Conservation (phyloP, 2,888 invertebrate species). For the Acanthosepion pharaonis region DNA sequence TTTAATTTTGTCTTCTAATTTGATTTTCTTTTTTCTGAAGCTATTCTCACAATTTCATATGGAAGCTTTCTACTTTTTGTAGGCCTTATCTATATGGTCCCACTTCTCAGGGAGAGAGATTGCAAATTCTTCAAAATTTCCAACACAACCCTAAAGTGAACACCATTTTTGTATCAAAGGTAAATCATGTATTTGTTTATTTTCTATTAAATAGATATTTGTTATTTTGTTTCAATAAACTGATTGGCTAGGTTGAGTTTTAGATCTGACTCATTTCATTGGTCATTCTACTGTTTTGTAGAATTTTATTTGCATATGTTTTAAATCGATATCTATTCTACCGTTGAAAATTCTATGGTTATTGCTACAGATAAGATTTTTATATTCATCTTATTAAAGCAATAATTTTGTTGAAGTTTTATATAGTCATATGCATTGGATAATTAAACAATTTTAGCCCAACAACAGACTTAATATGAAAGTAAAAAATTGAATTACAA, state of each 20-base stretch:
- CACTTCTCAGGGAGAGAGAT: constrained; percentile 94
- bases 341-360: too few relatives aligned
- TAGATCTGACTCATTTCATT: too few relatives aligned
- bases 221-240: not conserved
- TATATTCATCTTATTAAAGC: too few relatives aligned
- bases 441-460: too few relatives aligned
- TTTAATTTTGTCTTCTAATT: not conserved
- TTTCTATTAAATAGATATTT: not conserved
- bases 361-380: too few relatives aligned
- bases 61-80: constrained; percentile 50
- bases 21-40: not conserved
- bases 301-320: too few relatives aligned
- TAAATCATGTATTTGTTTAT: constrained; percentile 53
- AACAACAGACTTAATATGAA: too few relatives aligned
- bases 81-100: constrained; percentile 97
- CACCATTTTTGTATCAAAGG: constrained; percentile 99
- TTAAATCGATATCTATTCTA: too few relatives aligned
- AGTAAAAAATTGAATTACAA: too few relatives aligned
- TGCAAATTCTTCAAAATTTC: constrained; percentile 98
- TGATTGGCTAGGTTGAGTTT: not conserved
- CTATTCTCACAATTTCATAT: not conserved
- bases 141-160: constrained; percentile 98
- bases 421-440: too few relatives aligned
- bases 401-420: too few relatives aligned
- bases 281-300: too few relatives aligned